Evolutionary conservation across 2,113 vertebrate species (phyloP), one percentile per base, ranked within the genome.

Genomic region (Datnioides undecimradiatus): DNA sequence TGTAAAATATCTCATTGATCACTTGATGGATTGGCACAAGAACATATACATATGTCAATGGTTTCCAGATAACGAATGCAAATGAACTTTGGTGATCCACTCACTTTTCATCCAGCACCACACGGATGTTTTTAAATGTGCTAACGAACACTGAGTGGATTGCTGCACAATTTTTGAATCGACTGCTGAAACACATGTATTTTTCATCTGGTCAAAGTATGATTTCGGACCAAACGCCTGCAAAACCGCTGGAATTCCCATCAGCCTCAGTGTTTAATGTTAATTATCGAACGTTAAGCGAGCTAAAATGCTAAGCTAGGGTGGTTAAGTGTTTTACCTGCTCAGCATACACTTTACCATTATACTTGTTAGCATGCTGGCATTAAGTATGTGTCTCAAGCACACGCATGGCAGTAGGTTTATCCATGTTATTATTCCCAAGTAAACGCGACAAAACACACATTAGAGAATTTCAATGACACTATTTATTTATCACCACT

Each of bases 401-500:
- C 11, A 16, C 64, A 55, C 16, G 34, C n/a, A 10, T 21, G 31
- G 29, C 67, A 51, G 34, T n/a, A 12, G 38, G 5, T 17, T 31
- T 9, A 3, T 34, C 43, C 33, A 63, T 25, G 12, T 58, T 25
- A 68, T 54, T 33, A 48, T 73, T 79, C 25, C 31, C 43, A 69
- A 19, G 58, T 51, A 29, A 86, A 87, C 29, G 21, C 40, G 38
- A 93, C 84, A 84, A 89, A 92, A 84, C 77, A 93, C 88, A 90
- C 88, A 29, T 57, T 59, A 76, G n/a, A 82, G 40, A 76, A 82
- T 67, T 88, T 90, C 81, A 81, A 90, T 90, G 83, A 91, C 91
- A 94, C 83, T 66, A 82, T 93, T 93, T 94, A 93, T 94, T 93
- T 83, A 93, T 91, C 87, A 94, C 89, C 90, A 90, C 83, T 90